Conservation (phyloP, 2,113 vertebrate species). For the Mormoops blainvillei region DNA sequence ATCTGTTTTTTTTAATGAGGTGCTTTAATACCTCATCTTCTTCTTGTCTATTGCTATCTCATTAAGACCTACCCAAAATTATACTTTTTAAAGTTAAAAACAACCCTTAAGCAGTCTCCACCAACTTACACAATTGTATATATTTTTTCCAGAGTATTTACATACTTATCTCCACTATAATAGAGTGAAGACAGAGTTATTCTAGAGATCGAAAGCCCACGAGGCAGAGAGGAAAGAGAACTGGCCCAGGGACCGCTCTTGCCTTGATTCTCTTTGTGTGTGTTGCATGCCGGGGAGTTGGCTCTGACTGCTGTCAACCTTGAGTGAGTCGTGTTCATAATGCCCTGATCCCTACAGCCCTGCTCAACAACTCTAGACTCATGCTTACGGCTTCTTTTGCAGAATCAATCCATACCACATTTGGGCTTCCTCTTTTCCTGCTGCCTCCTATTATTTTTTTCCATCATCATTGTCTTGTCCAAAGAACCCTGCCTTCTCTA, state of each 20-base stretch:
- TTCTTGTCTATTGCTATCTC: not conserved
- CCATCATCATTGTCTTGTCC: not conserved
- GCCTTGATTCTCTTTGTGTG: not conserved
- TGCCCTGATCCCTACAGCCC: not conserved
- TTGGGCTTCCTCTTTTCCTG: not conserved
- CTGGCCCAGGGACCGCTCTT: not conserved
- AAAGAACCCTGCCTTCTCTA: not conserved
- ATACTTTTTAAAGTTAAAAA: not conserved
- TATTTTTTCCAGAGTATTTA: not conserved
- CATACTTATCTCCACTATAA: not conserved
- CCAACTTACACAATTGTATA: not conserved
- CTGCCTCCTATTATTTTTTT: not conserved
- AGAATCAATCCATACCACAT: not conserved
- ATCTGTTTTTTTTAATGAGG: not conserved
- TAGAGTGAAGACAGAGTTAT: not conserved
- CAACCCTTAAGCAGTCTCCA: not conserved
- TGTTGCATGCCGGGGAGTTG: not conserved
- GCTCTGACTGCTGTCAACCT: not conserved
- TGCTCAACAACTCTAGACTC: not conserved
- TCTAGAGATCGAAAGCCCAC: not conserved
- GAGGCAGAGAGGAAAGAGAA: not conserved
- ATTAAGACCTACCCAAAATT: not conserved
- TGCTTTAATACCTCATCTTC: not conserved
- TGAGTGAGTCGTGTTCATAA: not conserved
- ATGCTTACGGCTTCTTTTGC: not conserved